Evolutionary conservation across 2,113 vertebrate species (phyloP).

Genomic region (Mesocricetus auratus): DNA sequence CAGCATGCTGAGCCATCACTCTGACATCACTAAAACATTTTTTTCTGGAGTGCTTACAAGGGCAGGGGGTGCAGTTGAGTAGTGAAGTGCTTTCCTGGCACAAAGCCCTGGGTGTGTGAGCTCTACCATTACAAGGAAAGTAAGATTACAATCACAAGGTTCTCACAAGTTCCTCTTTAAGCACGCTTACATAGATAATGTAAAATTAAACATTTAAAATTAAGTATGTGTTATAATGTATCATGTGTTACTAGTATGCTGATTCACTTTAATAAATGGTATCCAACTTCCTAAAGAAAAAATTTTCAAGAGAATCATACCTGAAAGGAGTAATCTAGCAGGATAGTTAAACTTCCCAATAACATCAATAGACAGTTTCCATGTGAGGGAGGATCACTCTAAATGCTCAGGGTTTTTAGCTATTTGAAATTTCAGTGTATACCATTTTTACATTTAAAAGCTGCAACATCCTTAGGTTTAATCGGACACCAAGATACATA

Average conservation of each 20-base stretch:
- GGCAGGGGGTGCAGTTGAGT: background rate
- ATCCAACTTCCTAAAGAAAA: background rate
- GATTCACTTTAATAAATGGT: constrained; percentile 6
- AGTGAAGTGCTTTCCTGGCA: background rate
- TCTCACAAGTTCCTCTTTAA: background rate
- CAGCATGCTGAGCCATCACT: too few relatives aligned
- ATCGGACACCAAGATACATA: background rate
- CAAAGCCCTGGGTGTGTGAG: background rate
- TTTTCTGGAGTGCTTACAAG: background rate
- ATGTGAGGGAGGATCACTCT: background rate
- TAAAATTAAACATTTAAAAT: constrained; percentile 20
- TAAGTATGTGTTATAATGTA: background rate
- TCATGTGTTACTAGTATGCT: background rate
- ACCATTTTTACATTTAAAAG: background rate
- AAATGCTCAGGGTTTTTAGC: background rate
- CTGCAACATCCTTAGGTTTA: background rate
- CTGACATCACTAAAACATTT: background rate
- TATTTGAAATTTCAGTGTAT: constrained; percentile 19
- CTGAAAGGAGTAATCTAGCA: background rate
- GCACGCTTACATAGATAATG: background rate
- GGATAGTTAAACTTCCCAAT: background rate
- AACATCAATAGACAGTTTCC: background rate
- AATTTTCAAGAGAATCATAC: background rate
- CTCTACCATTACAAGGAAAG: background rate
- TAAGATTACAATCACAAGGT: background rate